Percentiles rank a stretch among this genome's conserved stretches.
Evolutionary conservation across 2,113 vertebrate species (phyloP).

Genomic region (Thymallus thymallus): DNA sequence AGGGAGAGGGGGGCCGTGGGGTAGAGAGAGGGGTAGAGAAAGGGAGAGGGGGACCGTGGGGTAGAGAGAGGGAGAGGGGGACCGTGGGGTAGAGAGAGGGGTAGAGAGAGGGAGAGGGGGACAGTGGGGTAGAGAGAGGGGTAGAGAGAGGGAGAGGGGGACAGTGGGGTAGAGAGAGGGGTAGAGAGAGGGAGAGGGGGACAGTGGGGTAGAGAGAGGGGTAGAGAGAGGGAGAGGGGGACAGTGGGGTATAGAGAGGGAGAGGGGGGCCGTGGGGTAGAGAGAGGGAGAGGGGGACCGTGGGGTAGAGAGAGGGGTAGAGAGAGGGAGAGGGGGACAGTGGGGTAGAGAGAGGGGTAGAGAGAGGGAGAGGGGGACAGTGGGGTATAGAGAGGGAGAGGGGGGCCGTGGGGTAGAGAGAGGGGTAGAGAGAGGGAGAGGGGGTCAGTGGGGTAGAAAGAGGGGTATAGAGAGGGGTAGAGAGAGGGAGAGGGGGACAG

Average conservation of each 20-base stretch:
- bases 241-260: too few relatives aligned
- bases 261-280: too few relatives aligned
- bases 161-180: too few relatives aligned
- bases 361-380: not conserved
- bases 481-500: not conserved
- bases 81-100: too few relatives aligned
- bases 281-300: not conserved
- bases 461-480: not conserved
- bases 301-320: not conserved
- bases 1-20: too few relatives aligned
- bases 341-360: not conserved
- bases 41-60: not conserved
- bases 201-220: not conserved
- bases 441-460: too few relatives aligned
- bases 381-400: not conserved
- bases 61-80: too few relatives aligned
- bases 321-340: not conserved
- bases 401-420: not conserved
- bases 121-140: not conserved
- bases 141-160: too few relatives aligned
- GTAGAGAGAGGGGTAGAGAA: too few relatives aligned
- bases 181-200: too few relatives aligned
- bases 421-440: constrained; percentile 17
- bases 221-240: too few relatives aligned
- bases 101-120: too few relatives aligned